Evolutionary conservation across 2,888 invertebrate genomes (phyloP).

Genomic region (Noctua janthina): DNA sequence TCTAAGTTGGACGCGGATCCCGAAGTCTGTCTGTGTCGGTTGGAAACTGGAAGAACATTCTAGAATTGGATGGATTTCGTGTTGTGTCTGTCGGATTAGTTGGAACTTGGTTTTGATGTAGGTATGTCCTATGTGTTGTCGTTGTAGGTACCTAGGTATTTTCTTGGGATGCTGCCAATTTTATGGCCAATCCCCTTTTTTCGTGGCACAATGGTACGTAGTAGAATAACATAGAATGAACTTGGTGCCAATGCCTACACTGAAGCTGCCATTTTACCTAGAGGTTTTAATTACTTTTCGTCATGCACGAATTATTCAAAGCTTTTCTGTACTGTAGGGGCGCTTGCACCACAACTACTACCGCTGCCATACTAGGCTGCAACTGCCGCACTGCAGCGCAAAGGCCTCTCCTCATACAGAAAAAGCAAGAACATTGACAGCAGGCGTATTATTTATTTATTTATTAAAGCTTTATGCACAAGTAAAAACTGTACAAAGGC

Average conservation of each 20-base stretch:
- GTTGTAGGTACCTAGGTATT: not conserved
- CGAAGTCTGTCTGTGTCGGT: not conserved
- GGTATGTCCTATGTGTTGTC: not conserved
- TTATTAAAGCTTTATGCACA: no score
- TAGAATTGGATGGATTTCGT: not conserved
- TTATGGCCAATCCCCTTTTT: not conserved
- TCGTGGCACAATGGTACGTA: not conserved
- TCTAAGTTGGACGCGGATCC: not conserved
- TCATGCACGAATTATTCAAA: not conserved
- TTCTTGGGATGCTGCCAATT: not conserved
- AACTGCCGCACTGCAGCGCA: not conserved
- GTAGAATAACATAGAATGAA: not conserved
- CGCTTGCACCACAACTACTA: not conserved
- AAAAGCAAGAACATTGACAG: not conserved
- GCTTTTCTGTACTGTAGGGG: not conserved
- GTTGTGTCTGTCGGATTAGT: not conserved
- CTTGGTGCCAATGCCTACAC: not conserved
- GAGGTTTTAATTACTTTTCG: no score
- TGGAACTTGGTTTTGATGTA: not conserved
- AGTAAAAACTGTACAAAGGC: no score
- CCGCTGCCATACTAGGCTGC: not conserved
- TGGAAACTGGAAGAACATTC: constrained; percentile 1
- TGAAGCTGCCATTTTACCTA: not conserved
- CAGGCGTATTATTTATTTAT: no score
- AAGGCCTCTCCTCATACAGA: not conserved